Evolutionary conservation across 2,888 invertebrate species (phyloP).

Genomic region (Lepidochrysops patricia): DNA sequence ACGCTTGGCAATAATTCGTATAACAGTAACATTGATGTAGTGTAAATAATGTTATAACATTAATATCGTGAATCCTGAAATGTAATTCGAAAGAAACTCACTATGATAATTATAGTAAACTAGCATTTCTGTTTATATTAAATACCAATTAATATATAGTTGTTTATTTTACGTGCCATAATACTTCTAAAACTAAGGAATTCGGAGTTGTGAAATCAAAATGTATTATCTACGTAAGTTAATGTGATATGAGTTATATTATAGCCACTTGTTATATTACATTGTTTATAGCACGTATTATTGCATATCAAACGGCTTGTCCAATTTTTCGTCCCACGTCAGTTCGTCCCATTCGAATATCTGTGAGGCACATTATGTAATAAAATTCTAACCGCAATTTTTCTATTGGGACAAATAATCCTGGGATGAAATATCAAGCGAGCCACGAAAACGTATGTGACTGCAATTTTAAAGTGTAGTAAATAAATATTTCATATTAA

Average conservation of each 20-base stretch:
- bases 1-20: slow-evolving; percentile 69
- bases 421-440: not conserved
- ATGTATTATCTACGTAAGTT: slow-evolving; percentile 68
- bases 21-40: slow-evolving; percentile 36
- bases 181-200: slow-evolving; percentile 45
- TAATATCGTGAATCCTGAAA: not conserved
- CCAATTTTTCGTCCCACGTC: not conserved
- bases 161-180: slow-evolving; percentile 65
- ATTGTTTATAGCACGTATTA: slow-evolving; percentile 62
- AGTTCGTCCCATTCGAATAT: not conserved
- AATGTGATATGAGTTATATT: slow-evolving; percentile 68
- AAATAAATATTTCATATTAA: not conserved
- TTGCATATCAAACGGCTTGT: slow-evolving; percentile 58
- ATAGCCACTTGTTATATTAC: slow-evolving; percentile 68
- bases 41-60: slow-evolving; percentile 26
- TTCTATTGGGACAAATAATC: not conserved
- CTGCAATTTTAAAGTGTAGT: not conserved
- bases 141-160: slow-evolving; percentile 25
- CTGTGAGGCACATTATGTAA: not conserved
- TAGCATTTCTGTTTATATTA: not conserved
- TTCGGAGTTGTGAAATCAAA: slow-evolving; percentile 66
- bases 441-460: not conserved
- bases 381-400: not conserved
- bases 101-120: not conserved
- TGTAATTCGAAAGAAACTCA: not conserved